Conservation (phyloP, 2,797 vertebrate species). For the Huso huso region DNA sequence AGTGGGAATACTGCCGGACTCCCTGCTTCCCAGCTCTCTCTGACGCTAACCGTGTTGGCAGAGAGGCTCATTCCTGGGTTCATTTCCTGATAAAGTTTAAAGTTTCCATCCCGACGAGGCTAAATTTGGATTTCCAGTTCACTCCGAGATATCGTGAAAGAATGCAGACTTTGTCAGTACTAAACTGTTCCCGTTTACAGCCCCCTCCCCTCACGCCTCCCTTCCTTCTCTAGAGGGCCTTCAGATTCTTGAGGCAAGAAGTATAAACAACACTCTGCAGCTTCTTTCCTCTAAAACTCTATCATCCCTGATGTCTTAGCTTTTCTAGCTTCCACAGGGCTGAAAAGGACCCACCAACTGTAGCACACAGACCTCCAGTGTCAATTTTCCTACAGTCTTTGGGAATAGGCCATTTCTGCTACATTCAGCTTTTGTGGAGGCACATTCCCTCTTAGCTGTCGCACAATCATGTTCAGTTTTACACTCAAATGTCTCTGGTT, state of each 20-base stretch:
- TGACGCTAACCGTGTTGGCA: conserved; percentile 18
- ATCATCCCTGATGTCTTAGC: background rate
- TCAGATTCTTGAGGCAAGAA: background rate
- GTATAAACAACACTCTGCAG: conserved; percentile 7
- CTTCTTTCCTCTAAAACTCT: conserved; percentile 9
- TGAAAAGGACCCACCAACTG: too few species aligned
- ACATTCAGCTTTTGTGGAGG: too few species aligned
- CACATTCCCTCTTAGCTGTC: too few species aligned
- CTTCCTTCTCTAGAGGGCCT: conserved; percentile 1
- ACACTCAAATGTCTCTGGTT: too few species aligned
- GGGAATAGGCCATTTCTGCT: too few species aligned
- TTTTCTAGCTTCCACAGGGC: background rate
- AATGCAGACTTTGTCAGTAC: conserved; percentile 55
- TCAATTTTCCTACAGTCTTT: too few species aligned
- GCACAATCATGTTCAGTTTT: too few species aligned
- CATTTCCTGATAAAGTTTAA: conserved; percentile 49
- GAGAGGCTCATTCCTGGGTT: conserved; percentile 24
- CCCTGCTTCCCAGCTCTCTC: conserved; percentile 19
- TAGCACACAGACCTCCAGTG: too few species aligned
- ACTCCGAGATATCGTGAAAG: conserved; percentile 42
- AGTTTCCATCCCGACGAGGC: conserved; percentile 47
- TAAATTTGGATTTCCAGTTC: conserved; percentile 54
- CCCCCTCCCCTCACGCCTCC: conserved; percentile 12
- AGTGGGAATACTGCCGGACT: conserved; percentile 9
- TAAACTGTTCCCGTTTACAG: conserved; percentile 32